phyloP scores from a whole-genome alignment of 1,140 invertebrate species.

The Pollicipes pollicipes region DNA sequence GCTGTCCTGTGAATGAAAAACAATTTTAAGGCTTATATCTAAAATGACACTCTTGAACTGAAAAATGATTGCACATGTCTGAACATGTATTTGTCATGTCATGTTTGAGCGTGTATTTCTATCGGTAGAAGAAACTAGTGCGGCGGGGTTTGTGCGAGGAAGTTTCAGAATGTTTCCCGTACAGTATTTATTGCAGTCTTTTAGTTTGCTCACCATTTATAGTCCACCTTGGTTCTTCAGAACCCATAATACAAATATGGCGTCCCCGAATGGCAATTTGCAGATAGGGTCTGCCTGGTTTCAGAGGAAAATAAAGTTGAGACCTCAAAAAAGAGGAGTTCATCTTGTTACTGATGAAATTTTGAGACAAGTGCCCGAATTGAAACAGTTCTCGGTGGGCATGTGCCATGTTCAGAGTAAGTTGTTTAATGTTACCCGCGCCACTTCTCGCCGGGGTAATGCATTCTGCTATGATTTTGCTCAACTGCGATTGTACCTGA shows the following conservation, averaged over 20 bases:
- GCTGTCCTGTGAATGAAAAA: too few relatives aligned
- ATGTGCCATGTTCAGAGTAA: conserved; percentile 90
- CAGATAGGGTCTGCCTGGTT: conserved; percentile 87
- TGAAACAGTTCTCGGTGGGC: conserved; percentile 79
- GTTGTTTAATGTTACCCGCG: conserved; percentile 26
- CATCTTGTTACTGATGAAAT: conserved; percentile 91
- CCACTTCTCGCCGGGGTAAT: conserved; percentile 20
- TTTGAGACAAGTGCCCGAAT: conserved; percentile 74
- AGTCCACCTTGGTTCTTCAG: too few relatives aligned
- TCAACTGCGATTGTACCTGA: conserved; percentile 3
- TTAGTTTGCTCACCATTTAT: too few relatives aligned
- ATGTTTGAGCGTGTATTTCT: too few relatives aligned
- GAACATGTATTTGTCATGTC: too few relatives aligned
- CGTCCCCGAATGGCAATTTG: conserved; percentile 65
- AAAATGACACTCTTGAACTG: too few relatives aligned
- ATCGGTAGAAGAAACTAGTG: too few relatives aligned
- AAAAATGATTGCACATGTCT: too few relatives aligned
- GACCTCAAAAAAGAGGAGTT: conserved; percentile 81
- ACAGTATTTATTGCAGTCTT: too few relatives aligned
- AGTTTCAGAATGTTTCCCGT: too few relatives aligned
- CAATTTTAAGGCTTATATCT: too few relatives aligned
- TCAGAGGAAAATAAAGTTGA: conserved; percentile 85
- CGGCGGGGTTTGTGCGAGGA: too few relatives aligned
- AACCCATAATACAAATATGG: conserved; percentile 45
- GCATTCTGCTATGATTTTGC: conserved; percentile 21